Evolutionary conservation across 1,140 invertebrate species (phyloP), one percentile per base, ranked within the genome.

Genomic region (Scaptomyza pallida): DNA sequence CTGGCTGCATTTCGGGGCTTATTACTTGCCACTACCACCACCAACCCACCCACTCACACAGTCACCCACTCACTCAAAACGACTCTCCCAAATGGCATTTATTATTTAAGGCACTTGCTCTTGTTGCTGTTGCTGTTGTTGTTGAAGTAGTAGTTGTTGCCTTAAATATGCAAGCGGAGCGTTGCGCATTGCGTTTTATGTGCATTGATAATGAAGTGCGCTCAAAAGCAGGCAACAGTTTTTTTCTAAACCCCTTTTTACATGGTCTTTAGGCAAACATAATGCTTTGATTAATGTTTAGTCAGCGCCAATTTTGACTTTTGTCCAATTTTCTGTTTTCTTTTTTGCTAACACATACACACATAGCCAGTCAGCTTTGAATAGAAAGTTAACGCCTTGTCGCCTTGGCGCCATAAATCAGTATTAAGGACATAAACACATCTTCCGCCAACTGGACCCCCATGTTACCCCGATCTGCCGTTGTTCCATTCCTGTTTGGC

Each of bases 341-440:
- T 13, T 8, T 10, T 17, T 8, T 17, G 16, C 52, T 35, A 9
- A 17, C 19, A 30, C 47, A 40, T 9, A 54, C 48, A 40, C 30
- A 51, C 33, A 33, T 48, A 55, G 3, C 48, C 21, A 16, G 16
- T 3, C 15, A 15, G 19, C n/a, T 35, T 15, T 21, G 9, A 37
- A 17, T 17, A 56, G 6, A 70, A 56, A 51, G 51, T 51, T 63
- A 56, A 56, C 61, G 60, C 60, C 41, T 30, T 48, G 10, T 33
- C 55, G 70, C 54, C 55, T 54, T 47, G 65, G 10, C 47, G 59
- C 55, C 82, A 75, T 88, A 88, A 86, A 86, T 77, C 63, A 79
- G 67, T 78, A 86, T 86, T 88, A 88, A 88, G 75, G 64, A 47
- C 82, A 81, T 81, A 86, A 86, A 75, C 78, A 82, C 81, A 86